phyloP scores from a whole-genome alignment of 2,797 vertebrate genomes.

The Nothura maculosa region DNA sequence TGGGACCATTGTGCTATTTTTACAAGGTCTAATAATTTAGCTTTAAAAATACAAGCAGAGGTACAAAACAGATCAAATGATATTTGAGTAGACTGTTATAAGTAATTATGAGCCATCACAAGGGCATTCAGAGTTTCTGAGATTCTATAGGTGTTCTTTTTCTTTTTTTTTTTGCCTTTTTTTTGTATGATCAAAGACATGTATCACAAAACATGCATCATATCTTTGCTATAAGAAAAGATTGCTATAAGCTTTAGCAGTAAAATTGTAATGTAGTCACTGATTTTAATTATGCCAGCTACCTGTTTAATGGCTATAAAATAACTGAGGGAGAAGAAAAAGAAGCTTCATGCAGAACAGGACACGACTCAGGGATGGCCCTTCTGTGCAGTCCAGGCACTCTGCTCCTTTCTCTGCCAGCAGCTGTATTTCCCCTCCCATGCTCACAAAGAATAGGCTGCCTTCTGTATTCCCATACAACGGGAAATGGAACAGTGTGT shows the following conservation, averaged over 20 bases:
- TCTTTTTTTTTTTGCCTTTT: not conserved
- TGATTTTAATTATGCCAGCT: not conserved
- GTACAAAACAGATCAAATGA: not conserved
- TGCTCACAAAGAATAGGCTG: slow-evolving; percentile 4
- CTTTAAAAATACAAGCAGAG: not conserved
- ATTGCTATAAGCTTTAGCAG: not conserved
- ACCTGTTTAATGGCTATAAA: slow-evolving; percentile 10
- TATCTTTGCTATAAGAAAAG: not conserved
- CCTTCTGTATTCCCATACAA: not conserved
- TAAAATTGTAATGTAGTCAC: not conserved
- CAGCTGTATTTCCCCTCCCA: not conserved
- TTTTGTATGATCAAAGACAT: not conserved
- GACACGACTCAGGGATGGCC: not conserved
- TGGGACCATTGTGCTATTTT: not conserved
- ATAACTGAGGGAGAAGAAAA: slow-evolving; percentile 2
- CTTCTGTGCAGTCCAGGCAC: not conserved
- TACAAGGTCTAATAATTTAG: not conserved
- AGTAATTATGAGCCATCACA: not conserved
- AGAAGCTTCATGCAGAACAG: not conserved
- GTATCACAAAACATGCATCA: not conserved
- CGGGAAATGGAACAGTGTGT: slow-evolving; percentile 21
- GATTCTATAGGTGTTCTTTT: not conserved
- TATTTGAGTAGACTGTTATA: not conserved
- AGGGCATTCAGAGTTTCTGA: not conserved
- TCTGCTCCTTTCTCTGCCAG: not conserved